Evolutionary conservation across 1,140 invertebrate genomes (phyloP).

Genomic region (Trinorchestia longiramus): DNA sequence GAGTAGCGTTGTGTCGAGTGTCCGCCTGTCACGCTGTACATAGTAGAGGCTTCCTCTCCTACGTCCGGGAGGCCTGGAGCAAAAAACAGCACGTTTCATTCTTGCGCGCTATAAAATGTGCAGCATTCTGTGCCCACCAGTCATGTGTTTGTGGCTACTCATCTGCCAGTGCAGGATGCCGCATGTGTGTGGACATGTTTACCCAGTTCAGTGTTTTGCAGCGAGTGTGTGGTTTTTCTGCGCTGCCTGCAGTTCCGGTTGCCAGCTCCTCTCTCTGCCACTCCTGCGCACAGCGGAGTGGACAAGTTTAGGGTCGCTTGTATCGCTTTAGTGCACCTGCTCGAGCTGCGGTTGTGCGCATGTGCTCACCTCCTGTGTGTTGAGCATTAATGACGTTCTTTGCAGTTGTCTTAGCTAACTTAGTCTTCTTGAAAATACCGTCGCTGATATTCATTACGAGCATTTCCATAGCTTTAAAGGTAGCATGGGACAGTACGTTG

Average conservation of each 20-base stretch:
- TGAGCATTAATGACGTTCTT: not conserved
- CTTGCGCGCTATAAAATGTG: not conserved
- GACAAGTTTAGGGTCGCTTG: not conserved
- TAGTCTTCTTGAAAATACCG: not conserved
- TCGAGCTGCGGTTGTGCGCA: not conserved
- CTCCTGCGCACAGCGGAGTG: not conserved
- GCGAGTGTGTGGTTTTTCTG: not conserved
- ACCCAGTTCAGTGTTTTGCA: not conserved
- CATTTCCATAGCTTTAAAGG: no score
- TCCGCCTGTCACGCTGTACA: not conserved
- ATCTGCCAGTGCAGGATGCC: not conserved
- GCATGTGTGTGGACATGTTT: not conserved
- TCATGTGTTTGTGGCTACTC: not conserved
- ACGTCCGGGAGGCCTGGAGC: not conserved
- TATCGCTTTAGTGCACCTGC: not conserved
- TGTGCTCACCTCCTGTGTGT: not conserved
- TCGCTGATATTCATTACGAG: not conserved
- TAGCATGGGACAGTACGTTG: no score
- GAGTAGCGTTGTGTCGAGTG: no score
- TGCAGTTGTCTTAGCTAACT: not conserved
- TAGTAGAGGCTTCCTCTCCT: not conserved
- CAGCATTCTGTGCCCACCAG: not conserved
- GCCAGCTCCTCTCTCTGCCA: not conserved
- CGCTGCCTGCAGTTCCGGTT: not conserved
- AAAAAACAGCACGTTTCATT: not conserved